Evolutionary conservation across 2,797 vertebrate species (phyloP), one percentile per base, ranked within the genome.

Genomic region (Halcyon chelicuti): DNA sequence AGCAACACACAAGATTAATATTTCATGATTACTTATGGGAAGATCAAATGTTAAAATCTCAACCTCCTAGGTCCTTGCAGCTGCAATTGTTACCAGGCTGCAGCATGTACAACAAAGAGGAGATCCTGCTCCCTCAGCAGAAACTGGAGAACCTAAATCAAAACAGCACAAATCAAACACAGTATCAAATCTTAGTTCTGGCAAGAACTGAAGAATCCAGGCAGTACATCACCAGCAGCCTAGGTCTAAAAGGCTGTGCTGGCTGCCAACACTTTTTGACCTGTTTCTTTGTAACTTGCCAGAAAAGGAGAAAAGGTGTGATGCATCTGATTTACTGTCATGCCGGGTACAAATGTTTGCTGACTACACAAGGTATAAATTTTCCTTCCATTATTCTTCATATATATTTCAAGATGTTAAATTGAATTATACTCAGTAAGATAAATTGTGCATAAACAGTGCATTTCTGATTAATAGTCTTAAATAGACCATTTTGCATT

Each of bases 81-180:
- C 17, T 11, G 4, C 55, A 71, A 46, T 46, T 55, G 44, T 66
- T 92, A 42, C 25, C 51, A 60, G 15, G 42, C 39, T 86, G 58
- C 66, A 67, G 63, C 71, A 19, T 10, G 16, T 13, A 84, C 42
- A 86, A 8, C 22, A 31, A 51, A 2, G 3, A 70, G 40, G 33
- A 71, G 54, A 77, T 77, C 86, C 60, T 88, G 79, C 70, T 72
- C 66, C 35, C 68, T 94, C 92, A 94, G 74, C 79, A 97, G 88
- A 72, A 94, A 65, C 55, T 28, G 61, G 20, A 65, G 52, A 88
- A 40, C 44, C 70, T 76, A 42, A 40, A 84, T 18, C 57, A 68
- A 72, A 71, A 21, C 44, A 57, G 58, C 8, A 49, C 68, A 70
- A 57, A 49, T 29, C 49, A 66, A n/a, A 72, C 44, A 10, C 58